Base-by-base conservation (phyloP, 2,888 invertebrate species). In the Hetaerina titia region DNA sequence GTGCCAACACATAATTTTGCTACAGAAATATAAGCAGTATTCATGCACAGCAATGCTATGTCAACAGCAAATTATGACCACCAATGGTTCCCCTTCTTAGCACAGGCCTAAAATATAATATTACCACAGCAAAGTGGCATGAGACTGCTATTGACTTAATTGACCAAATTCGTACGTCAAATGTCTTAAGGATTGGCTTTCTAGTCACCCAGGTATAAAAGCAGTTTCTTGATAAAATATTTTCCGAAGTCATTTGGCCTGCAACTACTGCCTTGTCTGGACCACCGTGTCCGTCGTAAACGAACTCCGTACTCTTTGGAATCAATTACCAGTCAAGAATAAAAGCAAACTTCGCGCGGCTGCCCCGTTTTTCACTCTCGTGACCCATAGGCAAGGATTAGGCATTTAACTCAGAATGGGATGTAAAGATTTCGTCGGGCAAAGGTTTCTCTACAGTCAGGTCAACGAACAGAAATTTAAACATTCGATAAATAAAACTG, bases 291-390 rank as follows among this genome's bases (percentile, higher is more conserved):
- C 90, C 92, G 69, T 6, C 92, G 56, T 56, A 74, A 25, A 69
- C n/a, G 69, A 31, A 19, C 63, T 90, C 69, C 22, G 31, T 45
- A 13, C 92, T 74, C 69, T n/a, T 13, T 22, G 56, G 74, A 92
- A 92, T 92, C 92, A 92, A 92, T 69, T 92, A 92, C 92, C 92
- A 31, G 25, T 25, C 31, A 15, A 13, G 31, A 92, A 69, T 45
- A 4, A 69, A 69, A 31, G n/a, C 25, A 63, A 58, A 63, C 25
- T 31, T 31, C 63, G 57, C 31, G 25, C 63, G 31, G 31, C 63
- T 7, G 63, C 19, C 63, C 60, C 15, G 45, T 88, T 45, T 88
- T 22, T 31, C 88, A 2, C 31, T 63, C 63, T 57, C 90, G n/a
- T 69, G 69, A 45, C 69, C 92, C 25, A 63, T 90, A 58, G 57